Evolutionary conservation across 2,888 invertebrate species (phyloP).

Genomic region (Mimas tiliae): DNA sequence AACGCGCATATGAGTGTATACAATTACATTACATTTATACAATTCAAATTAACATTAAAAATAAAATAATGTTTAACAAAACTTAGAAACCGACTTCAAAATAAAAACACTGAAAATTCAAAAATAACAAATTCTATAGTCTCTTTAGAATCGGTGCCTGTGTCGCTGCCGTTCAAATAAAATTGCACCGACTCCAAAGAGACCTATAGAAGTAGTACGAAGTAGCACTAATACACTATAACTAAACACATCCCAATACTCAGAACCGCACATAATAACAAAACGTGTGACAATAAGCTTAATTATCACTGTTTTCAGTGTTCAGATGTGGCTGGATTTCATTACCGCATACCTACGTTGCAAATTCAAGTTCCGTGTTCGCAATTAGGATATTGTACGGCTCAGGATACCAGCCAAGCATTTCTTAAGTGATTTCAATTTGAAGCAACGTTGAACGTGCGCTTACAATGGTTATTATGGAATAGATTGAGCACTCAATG

Average conservation of each 20-base stretch:
- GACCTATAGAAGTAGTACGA: too few species aligned
- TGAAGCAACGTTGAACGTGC: constrained; percentile 4
- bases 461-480: constrained; percentile 1
- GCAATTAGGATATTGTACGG: constrained; percentile 37
- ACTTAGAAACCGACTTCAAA: too few species aligned
- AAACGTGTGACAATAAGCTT: constrained; percentile 26
- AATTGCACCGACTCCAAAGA: too few species aligned
- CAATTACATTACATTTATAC: too few species aligned
- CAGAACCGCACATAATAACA: background rate
- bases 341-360: constrained; percentile 37
- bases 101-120: too few species aligned
- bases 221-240: too few species aligned
- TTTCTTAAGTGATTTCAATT: constrained; percentile 27
- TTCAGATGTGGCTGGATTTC: constrained; percentile 31
- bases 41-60: too few species aligned
- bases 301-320: constrained; percentile 26
- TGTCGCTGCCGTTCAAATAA: too few species aligned
- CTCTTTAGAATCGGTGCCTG: too few species aligned
- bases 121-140: too few species aligned
- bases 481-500: background rate
- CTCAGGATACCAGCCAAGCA: constrained; percentile 26
- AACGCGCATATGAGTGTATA: too few species aligned
- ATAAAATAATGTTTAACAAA: too few species aligned
- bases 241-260: constrained; percentile 2
- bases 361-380: constrained; percentile 45